Conservation (phyloP, 2,888 invertebrate genomes). For the Nephrotoma appendiculata region DNA sequence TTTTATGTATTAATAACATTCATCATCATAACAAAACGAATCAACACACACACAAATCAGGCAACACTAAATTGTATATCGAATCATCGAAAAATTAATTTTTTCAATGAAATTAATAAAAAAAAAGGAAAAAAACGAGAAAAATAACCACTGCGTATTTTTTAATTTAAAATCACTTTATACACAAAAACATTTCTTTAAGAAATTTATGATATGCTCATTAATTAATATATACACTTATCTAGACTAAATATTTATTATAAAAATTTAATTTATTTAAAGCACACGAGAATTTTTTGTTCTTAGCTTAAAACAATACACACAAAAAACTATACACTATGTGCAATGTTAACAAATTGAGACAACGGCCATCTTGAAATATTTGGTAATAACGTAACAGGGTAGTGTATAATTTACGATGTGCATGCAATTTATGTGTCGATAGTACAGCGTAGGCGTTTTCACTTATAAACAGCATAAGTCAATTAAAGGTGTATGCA, state of each 20-base stretch:
- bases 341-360: not conserved
- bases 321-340: not conserved
- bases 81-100: not conserved
- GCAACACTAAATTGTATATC: not conserved
- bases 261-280: not conserved
- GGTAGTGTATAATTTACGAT: not conserved
- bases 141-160: not conserved
- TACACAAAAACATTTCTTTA: not conserved
- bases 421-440: not conserved
- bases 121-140: not conserved
- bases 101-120: not conserved
- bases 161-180: not conserved
- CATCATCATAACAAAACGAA: not conserved
- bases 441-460: not conserved
- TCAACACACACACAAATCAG: not conserved
- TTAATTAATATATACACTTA: not conserved
- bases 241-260: not conserved
- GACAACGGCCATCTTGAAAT: not conserved
- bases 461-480: not conserved
- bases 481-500: no score
- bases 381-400: not conserved
- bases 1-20: not conserved
- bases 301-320: not conserved
- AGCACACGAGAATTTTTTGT: not conserved
- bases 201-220: not conserved